Percentiles rank a stretch among this genome's conserved stretches.
phyloP scores from a whole-genome alignment of 2,797 vertebrate species.

The Cynopterus sphinx region DNA sequence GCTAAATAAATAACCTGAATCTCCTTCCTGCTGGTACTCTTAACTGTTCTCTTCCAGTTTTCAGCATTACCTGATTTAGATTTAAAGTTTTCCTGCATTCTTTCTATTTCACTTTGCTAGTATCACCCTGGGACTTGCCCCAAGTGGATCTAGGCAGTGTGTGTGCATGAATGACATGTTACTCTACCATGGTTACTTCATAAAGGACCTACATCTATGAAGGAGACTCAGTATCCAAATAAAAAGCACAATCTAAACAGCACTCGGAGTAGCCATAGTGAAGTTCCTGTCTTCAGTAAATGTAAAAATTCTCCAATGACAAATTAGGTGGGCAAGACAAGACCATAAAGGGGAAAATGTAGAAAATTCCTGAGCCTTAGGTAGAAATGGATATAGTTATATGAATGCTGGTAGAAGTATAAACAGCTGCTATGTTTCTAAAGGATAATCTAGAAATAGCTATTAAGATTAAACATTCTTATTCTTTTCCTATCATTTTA shows the following conservation, averaged over 20 bases:
- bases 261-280: background rate
- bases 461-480: background rate
- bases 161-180: background rate
- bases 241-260: background rate
- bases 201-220: background rate
- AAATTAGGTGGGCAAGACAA: background rate
- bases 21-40: background rate
- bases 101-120: background rate
- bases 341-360: background rate
- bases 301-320: background rate
- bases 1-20: background rate
- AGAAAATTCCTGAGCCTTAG: background rate
- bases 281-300: background rate
- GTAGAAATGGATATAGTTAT: background rate
- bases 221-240: background rate
- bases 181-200: background rate
- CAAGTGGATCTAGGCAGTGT: background rate
- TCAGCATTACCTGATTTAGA: background rate
- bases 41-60: background rate
- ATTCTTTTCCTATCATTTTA: background rate
- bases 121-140: background rate
- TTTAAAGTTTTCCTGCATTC: background rate
- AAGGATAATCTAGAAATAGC: background rate
- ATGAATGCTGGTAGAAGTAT: background rate
- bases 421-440: background rate